A percentile compares a stretch with the other conserved stretches of the same genome.
These are phyloP conservation scores for Rhopalosiphum padi DNA, from an alignment of 1,140 invertebrate genomes.

Conservation along the genomic window DNA sequence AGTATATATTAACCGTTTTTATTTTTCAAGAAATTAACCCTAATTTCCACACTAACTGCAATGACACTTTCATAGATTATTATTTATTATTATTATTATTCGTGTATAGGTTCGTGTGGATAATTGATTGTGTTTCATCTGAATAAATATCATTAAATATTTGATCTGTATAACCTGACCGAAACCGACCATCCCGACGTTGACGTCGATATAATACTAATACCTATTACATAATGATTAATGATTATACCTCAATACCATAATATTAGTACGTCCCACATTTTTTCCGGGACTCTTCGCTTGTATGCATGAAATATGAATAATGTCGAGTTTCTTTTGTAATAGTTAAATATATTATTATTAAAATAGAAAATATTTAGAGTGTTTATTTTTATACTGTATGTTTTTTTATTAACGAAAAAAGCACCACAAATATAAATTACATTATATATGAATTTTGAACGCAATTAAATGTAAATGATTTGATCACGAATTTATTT, in stretches of 20 bases:
- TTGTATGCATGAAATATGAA: not conserved
- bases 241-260: not conserved
- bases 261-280: not conserved
- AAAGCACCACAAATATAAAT: not conserved
- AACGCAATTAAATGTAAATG: too few species aligned
- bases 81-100: not conserved
- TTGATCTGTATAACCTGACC: not conserved
- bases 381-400: not conserved
- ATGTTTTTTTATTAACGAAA: not conserved
- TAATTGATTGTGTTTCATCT: not conserved
- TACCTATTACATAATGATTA: not conserved
- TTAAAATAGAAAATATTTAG: not conserved
- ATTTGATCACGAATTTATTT: not conserved
- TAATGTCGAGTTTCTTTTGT: not conserved
- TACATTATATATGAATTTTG: not conserved
- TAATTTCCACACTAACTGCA: not conserved
- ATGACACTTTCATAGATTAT: not conserved
- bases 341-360: not conserved
- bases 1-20: not conserved
- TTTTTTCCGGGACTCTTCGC: not conserved
- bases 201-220: not conserved
- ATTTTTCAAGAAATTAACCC: not conserved
- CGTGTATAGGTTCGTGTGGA: not conserved
- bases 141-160: not conserved
- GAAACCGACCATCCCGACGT: not conserved